Conservation (phyloP, 2,113 vertebrate genomes). For the Boleophthalmus pectinirostris region DNA sequence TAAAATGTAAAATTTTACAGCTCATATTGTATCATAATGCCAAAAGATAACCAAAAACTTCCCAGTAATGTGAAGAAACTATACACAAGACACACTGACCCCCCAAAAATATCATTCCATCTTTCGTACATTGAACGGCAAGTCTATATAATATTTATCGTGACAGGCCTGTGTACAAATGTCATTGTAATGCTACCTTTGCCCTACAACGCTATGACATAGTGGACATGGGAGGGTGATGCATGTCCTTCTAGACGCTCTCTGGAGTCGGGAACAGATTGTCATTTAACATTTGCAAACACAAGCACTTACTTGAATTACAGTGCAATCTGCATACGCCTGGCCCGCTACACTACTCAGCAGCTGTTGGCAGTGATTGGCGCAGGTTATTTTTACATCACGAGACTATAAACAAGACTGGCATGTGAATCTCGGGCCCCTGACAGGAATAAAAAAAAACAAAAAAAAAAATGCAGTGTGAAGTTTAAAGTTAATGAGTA, state of each 20-base stretch:
- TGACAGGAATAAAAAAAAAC: slow-evolving; percentile 30
- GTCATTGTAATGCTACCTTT: too few relatives aligned
- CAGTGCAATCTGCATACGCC: slow-evolving; percentile 41
- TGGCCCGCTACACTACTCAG: slow-evolving; percentile 36
- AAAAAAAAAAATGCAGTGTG: slow-evolving; percentile 13
- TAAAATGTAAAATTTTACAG: too few relatives aligned
- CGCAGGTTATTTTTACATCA: slow-evolving; percentile 72
- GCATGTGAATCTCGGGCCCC: slow-evolving; percentile 43
- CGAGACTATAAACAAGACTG: slow-evolving; percentile 45
- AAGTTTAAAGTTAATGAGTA: slow-evolving; percentile 29
- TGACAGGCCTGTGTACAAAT: too few relatives aligned
- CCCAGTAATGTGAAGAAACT: too few relatives aligned
- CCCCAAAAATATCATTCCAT: too few relatives aligned
- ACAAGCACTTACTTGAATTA: slow-evolving; percentile 59
- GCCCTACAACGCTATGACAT: not conserved
- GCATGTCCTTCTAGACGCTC: slow-evolving; percentile 58
- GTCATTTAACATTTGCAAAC: slow-evolving; percentile 54
- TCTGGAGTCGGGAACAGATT: slow-evolving; percentile 35
- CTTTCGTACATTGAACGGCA: too few relatives aligned
- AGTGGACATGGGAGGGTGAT: slow-evolving; percentile 26
- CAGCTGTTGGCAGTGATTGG: slow-evolving; percentile 70
- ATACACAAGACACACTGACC: too few relatives aligned
- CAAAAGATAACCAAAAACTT: too few relatives aligned
- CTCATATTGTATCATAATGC: too few relatives aligned
- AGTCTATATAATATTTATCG: too few relatives aligned